Evolutionary conservation across 1,140 invertebrate species (phyloP).

Genomic region (Trichonephila inaurata): DNA sequence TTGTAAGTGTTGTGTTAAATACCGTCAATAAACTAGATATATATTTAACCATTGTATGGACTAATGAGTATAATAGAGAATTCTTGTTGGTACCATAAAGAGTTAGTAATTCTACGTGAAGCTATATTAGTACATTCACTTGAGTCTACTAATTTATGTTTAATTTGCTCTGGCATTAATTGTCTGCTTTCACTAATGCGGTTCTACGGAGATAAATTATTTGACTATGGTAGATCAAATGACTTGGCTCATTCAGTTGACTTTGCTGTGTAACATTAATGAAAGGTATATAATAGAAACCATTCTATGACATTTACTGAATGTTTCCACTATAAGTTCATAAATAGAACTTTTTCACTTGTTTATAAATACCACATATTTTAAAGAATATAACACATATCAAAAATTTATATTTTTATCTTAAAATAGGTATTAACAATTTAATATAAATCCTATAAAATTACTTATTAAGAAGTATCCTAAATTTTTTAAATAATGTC

Average conservation of each 20-base stretch:
- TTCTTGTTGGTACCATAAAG: not conserved
- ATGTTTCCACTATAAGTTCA: too few relatives aligned
- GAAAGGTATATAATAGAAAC: too few relatives aligned
- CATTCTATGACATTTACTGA: too few relatives aligned
- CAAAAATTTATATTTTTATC: too few relatives aligned
- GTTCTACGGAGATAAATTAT: not conserved
- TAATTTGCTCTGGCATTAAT: not conserved
- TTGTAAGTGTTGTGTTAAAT: not conserved
- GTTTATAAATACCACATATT: too few relatives aligned
- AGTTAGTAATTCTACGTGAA: not conserved
- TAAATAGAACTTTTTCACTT: too few relatives aligned
- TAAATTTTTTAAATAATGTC: too few relatives aligned
- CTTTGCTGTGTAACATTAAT: too few relatives aligned
- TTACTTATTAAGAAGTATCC: too few relatives aligned
- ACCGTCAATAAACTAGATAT: not conserved
- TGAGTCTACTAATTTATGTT: constrained; percentile 10
- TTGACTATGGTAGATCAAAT: not conserved
- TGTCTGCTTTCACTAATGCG: not conserved
- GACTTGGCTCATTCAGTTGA: not conserved
- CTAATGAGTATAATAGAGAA: not conserved
- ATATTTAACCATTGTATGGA: not conserved
- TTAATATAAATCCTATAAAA: too few relatives aligned
- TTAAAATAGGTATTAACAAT: too few relatives aligned
- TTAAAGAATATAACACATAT: too few relatives aligned
- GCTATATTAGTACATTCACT: not conserved